phyloP scores from a whole-genome alignment of 2,113 vertebrate genomes.

The Cyphomyrus plagiostoma region DNA sequence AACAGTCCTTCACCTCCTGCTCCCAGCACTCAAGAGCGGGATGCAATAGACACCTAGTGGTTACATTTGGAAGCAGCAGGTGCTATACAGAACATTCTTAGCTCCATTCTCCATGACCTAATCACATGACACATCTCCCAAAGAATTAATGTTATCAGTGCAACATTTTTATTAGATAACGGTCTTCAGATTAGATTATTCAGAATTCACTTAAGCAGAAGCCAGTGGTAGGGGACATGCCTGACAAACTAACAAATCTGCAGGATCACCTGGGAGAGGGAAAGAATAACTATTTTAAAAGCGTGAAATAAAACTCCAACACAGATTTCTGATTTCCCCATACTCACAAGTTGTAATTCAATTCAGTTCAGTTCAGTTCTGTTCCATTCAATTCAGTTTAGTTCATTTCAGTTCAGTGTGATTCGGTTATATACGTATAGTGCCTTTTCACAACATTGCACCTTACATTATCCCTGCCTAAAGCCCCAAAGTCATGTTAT shows the following conservation, averaged over 20 bases:
- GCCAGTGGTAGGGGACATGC: background rate
- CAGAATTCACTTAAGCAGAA: background rate
- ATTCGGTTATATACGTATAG: no score
- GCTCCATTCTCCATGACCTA: background rate
- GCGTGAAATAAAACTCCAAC: background rate
- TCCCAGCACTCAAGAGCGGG: slow-evolving; percentile 12
- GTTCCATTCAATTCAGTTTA: no score
- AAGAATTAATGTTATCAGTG: background rate
- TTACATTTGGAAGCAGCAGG: slow-evolving; percentile 13
- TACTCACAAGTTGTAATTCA: background rate
- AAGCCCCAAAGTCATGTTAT: no score
- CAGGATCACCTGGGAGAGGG: background rate
- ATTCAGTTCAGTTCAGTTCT: no score
- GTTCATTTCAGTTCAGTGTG: no score
- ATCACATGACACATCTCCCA: background rate
- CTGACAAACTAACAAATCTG: background rate
- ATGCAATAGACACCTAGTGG: slow-evolving; percentile 51
- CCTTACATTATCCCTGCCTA: no score
- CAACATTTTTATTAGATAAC: background rate
- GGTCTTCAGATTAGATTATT: background rate
- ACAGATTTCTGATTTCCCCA: background rate
- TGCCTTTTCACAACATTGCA: no score
- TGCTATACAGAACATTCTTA: slow-evolving; percentile 16
- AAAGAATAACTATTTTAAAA: background rate
- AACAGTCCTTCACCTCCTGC: background rate